Evolutionary conservation across 64 coral and sea anemone species (phyloP).

Genomic region (Pocillopora verrucosa): DNA sequence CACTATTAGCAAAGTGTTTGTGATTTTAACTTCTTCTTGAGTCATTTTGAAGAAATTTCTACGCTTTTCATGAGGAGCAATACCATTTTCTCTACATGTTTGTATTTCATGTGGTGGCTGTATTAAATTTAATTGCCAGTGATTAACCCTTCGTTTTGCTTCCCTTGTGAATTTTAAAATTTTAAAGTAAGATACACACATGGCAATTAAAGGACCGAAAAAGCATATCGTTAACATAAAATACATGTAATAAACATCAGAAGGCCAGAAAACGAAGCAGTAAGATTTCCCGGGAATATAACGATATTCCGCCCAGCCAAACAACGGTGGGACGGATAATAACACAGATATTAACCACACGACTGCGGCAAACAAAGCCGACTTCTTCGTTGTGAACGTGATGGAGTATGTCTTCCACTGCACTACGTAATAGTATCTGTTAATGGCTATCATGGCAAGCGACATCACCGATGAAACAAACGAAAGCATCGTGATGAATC

Average conservation of each 20-base stretch:
- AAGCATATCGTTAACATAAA: conserved; percentile 71
- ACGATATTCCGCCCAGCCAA: conserved; percentile 82
- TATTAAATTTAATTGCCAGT: not conserved
- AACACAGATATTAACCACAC: conserved; percentile 62
- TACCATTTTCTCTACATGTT: not conserved
- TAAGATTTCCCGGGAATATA: conserved; percentile 57
- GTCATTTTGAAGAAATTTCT: conserved; percentile 17
- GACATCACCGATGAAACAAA: conserved; percentile 89
- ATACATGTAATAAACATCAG: conserved; percentile 48
- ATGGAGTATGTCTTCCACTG: conserved; percentile 70
- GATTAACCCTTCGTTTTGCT: conserved; percentile 1
- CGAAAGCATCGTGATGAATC: conserved; percentile 81
- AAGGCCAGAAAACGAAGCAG: conserved; percentile 66
- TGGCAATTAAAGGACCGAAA: conserved; percentile 55
- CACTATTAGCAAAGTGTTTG: conserved; percentile 58
- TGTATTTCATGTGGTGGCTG: not conserved
- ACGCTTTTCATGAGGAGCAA: not conserved
- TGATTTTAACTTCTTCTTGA: conserved; percentile 36
- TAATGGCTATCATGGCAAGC: conserved; percentile 81
- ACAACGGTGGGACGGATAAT: conserved; percentile 65
- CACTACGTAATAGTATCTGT: conserved; percentile 79
- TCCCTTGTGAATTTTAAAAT: conserved; percentile 52
- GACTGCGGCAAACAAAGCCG: conserved; percentile 27
- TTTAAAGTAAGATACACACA: conserved; percentile 47
- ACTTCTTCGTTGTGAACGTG: conserved; percentile 41